Conservation (phyloP, 2,797 vertebrate species). For the Poeciliopsis presidionis region DNA sequence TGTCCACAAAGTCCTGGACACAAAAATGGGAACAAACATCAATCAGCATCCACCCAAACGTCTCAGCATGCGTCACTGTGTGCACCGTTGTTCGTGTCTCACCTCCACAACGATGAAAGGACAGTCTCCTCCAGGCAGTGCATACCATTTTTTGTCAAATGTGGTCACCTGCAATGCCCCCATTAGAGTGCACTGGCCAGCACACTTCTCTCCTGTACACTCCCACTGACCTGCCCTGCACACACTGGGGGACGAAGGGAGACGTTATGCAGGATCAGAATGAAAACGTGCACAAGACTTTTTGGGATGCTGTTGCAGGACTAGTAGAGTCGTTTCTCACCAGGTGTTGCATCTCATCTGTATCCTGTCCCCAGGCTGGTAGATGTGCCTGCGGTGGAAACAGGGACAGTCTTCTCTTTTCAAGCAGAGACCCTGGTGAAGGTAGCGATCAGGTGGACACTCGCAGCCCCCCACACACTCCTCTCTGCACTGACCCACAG, state of each 20-base stretch:
- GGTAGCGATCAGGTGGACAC: constrained; percentile 81
- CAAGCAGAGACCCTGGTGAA: constrained; percentile 80
- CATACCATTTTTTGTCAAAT: constrained; percentile 88
- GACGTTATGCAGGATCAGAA: not conserved
- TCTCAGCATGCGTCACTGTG: not conserved
- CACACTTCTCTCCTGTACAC: constrained; percentile 84
- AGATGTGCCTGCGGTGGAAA: constrained; percentile 82
- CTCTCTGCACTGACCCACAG: constrained; percentile 77
- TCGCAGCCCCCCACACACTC: constrained; percentile 90
- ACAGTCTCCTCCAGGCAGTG: constrained; percentile 80
- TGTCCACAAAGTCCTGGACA: constrained; percentile 85
- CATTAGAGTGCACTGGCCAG: constrained; percentile 84
- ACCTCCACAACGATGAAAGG: constrained; percentile 87
- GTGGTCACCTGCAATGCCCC: constrained; percentile 85
- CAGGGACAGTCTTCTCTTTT: constrained; percentile 84
- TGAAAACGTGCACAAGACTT: not conserved
- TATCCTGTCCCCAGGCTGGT: constrained; percentile 80
- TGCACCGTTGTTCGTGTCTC: constrained; percentile 27
- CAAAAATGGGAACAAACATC: constrained; percentile 19
- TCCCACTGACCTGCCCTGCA: constrained; percentile 86
- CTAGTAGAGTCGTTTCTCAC: constrained; percentile 65
- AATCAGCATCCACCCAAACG: not conserved
- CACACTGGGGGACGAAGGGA: constrained; percentile 67
- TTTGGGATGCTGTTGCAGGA: not conserved
- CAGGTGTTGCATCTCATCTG: constrained; percentile 89